Conservation (phyloP, 92 coral and sea anemone genomes). For the Pocillopora meandrina region DNA sequence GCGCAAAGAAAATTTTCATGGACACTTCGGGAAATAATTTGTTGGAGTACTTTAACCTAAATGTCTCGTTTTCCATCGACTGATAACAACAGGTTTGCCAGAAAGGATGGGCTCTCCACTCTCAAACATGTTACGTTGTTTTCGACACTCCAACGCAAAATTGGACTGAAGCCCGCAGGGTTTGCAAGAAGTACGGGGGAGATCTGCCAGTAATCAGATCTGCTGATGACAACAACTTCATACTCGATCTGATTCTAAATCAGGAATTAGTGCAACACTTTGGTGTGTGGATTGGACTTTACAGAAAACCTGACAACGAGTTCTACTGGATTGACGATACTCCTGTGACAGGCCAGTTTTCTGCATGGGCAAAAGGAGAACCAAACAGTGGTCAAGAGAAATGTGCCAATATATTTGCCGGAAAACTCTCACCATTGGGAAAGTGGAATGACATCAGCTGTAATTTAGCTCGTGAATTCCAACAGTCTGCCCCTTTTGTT, state of each 20-base stretch:
- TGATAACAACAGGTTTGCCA: not conserved
- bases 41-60: no score
- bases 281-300: not conserved
- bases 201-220: not conserved
- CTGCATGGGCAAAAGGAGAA: constrained; percentile 19
- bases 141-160: not conserved
- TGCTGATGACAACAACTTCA: not conserved
- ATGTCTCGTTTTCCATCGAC: not conserved
- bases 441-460: not conserved
- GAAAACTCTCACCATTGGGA: not conserved
- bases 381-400: constrained; percentile 9
- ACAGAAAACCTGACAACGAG: not conserved
- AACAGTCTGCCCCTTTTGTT: not conserved
- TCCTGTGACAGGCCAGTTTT: constrained; percentile 2
- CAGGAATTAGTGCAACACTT: not conserved
- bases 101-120: not conserved
- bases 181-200: not conserved
- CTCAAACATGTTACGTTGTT: not conserved
- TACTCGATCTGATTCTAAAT: not conserved
- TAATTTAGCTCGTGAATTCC: not conserved
- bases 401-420: not conserved
- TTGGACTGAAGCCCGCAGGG: not conserved
- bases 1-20: no score
- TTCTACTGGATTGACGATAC: constrained; percentile 22
- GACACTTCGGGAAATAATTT: no score